Base-by-base conservation (phyloP, 1,140 invertebrate genomes). In the Agraylea sexmaculata region DNA sequence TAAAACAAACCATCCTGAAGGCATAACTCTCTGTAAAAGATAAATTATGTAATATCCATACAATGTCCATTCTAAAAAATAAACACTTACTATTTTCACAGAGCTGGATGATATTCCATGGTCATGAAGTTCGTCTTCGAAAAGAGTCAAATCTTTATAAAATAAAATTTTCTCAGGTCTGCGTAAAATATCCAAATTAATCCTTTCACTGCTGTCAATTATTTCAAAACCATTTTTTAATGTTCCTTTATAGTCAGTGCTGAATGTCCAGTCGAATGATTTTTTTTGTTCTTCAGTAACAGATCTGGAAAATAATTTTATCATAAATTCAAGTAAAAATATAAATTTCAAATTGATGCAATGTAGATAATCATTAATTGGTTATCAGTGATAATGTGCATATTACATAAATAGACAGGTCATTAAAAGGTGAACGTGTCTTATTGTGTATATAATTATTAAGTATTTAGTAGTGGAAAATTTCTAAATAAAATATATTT, bases 51-150 rank as follows among this genome's bases (percentile, higher is more conserved):
- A 25, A 25, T 25, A 25, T 25, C 7, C n/a, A 27, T 27, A 27
- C 23, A 27, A 27, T n/a, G n/a, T 27, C 7, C n/a, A 8, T 27
- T n/a, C n/a, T n/a, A n/a, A n/a, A 19, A 36, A 19, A 7, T 33
- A 29, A 34, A 23, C 42, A 70, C 80, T 81, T 73, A 94, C 90
- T 68, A 97, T 91, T 80, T 96, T 95, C 0, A 93, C 87, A 50
- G 80, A 85, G 48, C 80, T 74, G 33, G 82, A 77, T 0, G 93
- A 88, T 37, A 89, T 82, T 15, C 95, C 95, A 73, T 98, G 90
- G 69, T 99, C 95, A 57, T 96, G 92, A 32, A 99, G 64, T 66
- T 99, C 95, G 71, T 99, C 95, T 69, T 99, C 95, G 70, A 88
- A 99, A 2, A 99, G 66, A 16, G 84, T 80, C 21, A 99, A 63